Conservation (phyloP, 92 coral and sea anemone species). For the Virgularia gustaviana region DNA sequence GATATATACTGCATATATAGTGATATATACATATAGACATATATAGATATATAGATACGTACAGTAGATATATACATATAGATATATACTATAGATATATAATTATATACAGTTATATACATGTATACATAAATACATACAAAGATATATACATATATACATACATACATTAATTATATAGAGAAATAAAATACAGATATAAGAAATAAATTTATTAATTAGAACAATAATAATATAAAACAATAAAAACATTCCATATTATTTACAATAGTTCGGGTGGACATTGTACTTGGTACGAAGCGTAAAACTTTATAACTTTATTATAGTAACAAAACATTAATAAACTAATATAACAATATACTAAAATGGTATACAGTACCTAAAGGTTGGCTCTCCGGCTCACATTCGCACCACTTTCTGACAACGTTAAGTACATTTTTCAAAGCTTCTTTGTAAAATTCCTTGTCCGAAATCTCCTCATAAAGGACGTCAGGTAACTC, state of each 20-base stretch:
- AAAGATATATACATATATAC: too few relatives aligned
- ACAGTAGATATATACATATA: too few relatives aligned
- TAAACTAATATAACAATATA: not conserved
- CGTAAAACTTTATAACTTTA: not conserved
- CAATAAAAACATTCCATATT: not conserved
- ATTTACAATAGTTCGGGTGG: not conserved
- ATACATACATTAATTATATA: too few relatives aligned
- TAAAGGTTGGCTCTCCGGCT: constrained; percentile 43
- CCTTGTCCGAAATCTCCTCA: constrained; percentile 43
- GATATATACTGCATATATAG: too few relatives aligned
- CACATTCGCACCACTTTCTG: constrained; percentile 48
- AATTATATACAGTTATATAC: too few relatives aligned
- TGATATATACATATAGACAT: too few relatives aligned
- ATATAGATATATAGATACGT: too few relatives aligned
- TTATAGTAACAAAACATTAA: not conserved
- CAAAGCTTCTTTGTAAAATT: constrained; percentile 46
- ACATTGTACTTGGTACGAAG: not conserved
- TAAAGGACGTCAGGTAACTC: constrained; percentile 77
- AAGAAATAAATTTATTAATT: not conserved
- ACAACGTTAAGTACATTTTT: constrained; percentile 44
- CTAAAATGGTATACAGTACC: not conserved
- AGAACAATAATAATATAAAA: not conserved
- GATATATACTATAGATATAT: too few relatives aligned
- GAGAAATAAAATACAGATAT: too few relatives aligned
- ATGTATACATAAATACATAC: too few relatives aligned